Base-by-base conservation (phyloP, 1,140 invertebrate genomes). In the Apis dorsata region DNA sequence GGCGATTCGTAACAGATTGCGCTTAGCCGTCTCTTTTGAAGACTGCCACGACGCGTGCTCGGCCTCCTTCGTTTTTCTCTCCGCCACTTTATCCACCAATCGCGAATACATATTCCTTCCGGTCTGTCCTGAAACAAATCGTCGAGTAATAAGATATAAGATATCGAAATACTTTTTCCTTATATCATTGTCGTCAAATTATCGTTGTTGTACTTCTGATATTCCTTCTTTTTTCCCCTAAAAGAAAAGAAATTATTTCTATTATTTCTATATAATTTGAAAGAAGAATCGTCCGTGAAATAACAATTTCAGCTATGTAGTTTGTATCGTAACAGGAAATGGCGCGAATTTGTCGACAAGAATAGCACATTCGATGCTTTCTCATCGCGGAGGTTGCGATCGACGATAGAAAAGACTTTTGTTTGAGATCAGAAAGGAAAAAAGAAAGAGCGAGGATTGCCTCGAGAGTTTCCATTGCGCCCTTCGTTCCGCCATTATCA, bases 401-500 rank as follows among this genome's bases (percentile, higher is more conserved):
- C 55, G 63, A 70, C 59, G 8, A 44, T 70, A 75, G 79, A 81
- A 76, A 81, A 76, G 72, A n/a, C 72, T 81, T 75, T 81, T 81
- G 79, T 76, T 19, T 53, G 59, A 71, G 8, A 53, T 44, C n/a
- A 51, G 53, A 71, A n/a, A 65, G 62, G 70, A 69, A 77, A 34
- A 86, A 28, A 66, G 78, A 78, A 78, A 44, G 44, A 49, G 65
- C 75, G 73, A 80, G 57, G 74, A 87, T 62, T 15, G 69, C 17
- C 62, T 66, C 24, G 65, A 81, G 82, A 63, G 81, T 65, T 71
- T 68, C 69, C 60, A 60, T 63, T 66, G 84, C 86, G 28, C 65
- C 75, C 86, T 66, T 63, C 75, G 34, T 55, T 70, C 81, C 28
- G 62, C 82, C 66, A 85, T 86, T 87, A 86, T 86, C 86, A 86